These are phyloP conservation scores for Aurelia aurita DNA, from an alignment of 30 jellyfish, hydroid and myxozoan species.

Conservation along the genomic window DNA sequence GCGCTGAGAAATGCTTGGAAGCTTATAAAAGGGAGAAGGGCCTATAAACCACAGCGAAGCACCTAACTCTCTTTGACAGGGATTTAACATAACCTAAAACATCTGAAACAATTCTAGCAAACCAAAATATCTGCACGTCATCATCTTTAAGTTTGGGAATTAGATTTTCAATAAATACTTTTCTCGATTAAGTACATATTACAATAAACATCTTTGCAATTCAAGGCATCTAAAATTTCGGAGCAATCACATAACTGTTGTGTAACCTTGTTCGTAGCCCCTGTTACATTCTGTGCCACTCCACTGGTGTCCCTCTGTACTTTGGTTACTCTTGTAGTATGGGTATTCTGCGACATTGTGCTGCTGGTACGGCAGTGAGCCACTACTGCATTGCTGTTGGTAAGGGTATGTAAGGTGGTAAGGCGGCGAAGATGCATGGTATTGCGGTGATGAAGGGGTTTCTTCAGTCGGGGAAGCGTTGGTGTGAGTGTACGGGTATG, in stretches of 20 bases:
- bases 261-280: conserved; percentile 12
- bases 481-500: background rate
- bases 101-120: too few species aligned
- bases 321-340: conserved; percentile 19
- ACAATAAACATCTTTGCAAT: too few species aligned
- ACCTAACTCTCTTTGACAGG: too few species aligned
- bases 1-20: too few species aligned
- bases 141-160: too few species aligned
- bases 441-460: background rate
- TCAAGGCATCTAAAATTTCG: too few species aligned
- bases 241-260: conserved; percentile 20
- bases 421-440: background rate
- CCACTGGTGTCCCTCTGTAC: conserved; percentile 34
- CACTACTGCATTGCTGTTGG: conserved; percentile 4
- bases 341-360: conserved; percentile 31
- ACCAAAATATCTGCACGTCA: too few species aligned
- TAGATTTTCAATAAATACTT: too few species aligned
- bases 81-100: too few species aligned
- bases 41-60: too few species aligned
- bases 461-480: background rate
- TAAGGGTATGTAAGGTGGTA: background rate
- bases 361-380: conserved; percentile 49
- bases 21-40: too few species aligned
- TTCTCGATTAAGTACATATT: too few species aligned
- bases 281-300: conserved; percentile 11